Conservation (phyloP, 2,888 invertebrate genomes). For the Monopis laevigella region DNA sequence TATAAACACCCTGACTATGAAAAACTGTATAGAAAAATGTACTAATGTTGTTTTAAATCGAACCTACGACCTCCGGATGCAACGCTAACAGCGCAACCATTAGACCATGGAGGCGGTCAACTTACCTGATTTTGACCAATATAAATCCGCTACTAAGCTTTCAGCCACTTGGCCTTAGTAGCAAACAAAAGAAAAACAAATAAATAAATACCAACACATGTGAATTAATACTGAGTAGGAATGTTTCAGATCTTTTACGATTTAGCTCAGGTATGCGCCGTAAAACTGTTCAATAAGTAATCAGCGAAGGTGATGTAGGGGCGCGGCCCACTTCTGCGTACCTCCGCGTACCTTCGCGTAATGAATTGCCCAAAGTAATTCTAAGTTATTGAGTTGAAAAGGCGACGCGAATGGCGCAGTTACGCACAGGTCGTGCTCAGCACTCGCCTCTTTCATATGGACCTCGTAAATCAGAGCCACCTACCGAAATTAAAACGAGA, state of each 20-base stretch:
- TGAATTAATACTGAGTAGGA: too few relatives aligned
- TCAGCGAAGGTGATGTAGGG: constrained; percentile 28
- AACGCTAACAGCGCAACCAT: too few relatives aligned
- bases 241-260: constrained; percentile 9
- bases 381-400: constrained; percentile 41
- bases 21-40: too few relatives aligned
- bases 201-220: too few relatives aligned
- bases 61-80: too few relatives aligned
- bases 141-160: too few relatives aligned
- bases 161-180: too few relatives aligned
- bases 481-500: constrained; percentile 53
- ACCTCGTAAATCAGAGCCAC: constrained; percentile 53
- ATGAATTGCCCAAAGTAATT: constrained; percentile 47
- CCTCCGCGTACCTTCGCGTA: constrained; percentile 34
- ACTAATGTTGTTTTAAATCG: too few relatives aligned
- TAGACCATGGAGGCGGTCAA: too few relatives aligned
- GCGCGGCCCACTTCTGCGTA: constrained; percentile 28
- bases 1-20: too few relatives aligned
- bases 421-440: constrained; percentile 33
- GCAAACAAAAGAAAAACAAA: too few relatives aligned
- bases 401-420: constrained; percentile 27
- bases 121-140: too few relatives aligned
- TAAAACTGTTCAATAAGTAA: constrained; percentile 35
- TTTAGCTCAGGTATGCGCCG: constrained; percentile 7
- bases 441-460: constrained; percentile 40